phyloP scores from a whole-genome alignment of 1,140 invertebrate species.

The Delia radicum region DNA sequence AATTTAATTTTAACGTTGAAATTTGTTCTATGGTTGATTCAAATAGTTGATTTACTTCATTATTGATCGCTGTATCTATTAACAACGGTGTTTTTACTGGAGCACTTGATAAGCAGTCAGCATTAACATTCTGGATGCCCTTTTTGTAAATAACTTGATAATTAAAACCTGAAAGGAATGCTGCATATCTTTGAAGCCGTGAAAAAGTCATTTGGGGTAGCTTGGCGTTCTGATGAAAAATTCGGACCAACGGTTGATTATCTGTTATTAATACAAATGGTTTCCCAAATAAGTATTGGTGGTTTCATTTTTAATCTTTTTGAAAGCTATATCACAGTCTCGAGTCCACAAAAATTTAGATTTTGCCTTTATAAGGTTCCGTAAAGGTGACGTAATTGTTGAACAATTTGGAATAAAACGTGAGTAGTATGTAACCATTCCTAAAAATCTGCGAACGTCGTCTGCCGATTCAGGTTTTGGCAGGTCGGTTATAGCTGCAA shows the following conservation, averaged over 20 bases:
- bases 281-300: conserved; percentile 45
- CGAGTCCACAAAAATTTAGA: conserved; percentile 30
- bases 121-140: neutral
- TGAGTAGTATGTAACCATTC: conserved; percentile 49
- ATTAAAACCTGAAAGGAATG: too few relatives aligned
- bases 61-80: too few relatives aligned
- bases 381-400: conserved; percentile 39
- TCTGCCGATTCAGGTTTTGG: conserved; percentile 29
- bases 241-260: too few relatives aligned
- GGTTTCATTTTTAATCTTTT: conserved; percentile 28
- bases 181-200: conserved; percentile 11
- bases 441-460: conserved; percentile 45
- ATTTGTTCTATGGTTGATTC: too few relatives aligned
- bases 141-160: neutral
- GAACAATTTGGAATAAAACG: too few relatives aligned
- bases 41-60: too few relatives aligned
- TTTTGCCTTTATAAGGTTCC: conserved; percentile 33
- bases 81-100: too few relatives aligned
- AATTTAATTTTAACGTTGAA: too few relatives aligned
- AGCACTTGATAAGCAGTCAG: conserved; percentile 1
- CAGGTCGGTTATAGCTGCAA: conserved; percentile 53
- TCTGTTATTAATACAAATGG: too few relatives aligned
- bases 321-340: conserved; percentile 29
- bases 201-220: neutral
- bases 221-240: conserved; percentile 25